Base-by-base conservation (phyloP, 2,888 invertebrate species). In the Neoaliturus tenellus region DNA sequence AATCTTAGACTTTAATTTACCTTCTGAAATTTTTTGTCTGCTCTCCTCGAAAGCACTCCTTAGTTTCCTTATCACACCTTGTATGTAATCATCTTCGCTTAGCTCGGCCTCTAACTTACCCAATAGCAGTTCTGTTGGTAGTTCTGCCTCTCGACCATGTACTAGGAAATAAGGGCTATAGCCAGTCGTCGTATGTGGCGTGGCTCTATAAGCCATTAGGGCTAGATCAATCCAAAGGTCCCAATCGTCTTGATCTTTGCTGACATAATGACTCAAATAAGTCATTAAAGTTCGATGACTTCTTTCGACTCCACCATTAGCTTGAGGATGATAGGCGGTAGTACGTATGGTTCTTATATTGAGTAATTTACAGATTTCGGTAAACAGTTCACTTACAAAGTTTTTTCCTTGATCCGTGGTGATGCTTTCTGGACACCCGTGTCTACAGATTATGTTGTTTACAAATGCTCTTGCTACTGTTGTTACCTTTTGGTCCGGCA, bases 341-440 rank as follows among this genome's bases (percentile, higher is more conserved):
- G 58, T 81, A 17, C 33, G 23, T 0, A 58, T n/a, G n/a, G n/a
- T 28, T 84, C 14, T 55, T 0, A 85, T 85, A 12, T 75, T 58
- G 17, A 62, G 39, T 69, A 39, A n/a, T 25, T 35, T 28, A 20
- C 58, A 81, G 8, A 81, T 20, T 86, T 89, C 86, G 86, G 5
- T 90, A 85, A 73, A 90, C 35, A 17, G n/a, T n/a, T 89, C 85
- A 3, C 89, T 89, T 5, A 86, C 89, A 84, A 90, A 90, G 80
- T 90, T 88, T 12, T 88, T 87, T 0, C 89, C 90, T 88, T 89
- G 89, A 84, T 91, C 90, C 0, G 90, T 88, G 0, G 90, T 81
- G 35, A 90, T 87, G 4, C 80, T 81, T 86, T 89, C 88, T 0
- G 90, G 90, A 10, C 90, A 88, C 12, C 90, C 90, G 84, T 90